A percentile compares a stretch with the other conserved stretches of the same genome.
Conservation (phyloP, 2,113 vertebrate genomes). For the Nerophis ophidion region DNA sequence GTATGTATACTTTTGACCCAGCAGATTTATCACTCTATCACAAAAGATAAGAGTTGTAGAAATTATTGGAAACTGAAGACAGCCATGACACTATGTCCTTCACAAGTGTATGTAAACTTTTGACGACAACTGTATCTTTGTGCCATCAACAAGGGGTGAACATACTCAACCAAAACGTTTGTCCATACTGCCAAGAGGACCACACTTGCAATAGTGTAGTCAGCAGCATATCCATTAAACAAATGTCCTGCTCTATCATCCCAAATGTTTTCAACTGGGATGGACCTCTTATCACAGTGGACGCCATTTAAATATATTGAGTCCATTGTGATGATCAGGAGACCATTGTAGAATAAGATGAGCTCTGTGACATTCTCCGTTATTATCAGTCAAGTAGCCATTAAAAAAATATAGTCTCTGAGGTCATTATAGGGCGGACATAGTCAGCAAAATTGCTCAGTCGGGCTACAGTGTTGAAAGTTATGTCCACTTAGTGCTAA, state of each 20-base stretch:
- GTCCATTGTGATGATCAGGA: constrained; percentile 1
- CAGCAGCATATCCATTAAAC: not conserved
- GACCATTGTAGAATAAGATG: not conserved
- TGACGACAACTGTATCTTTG: not conserved
- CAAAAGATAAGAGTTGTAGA: too few relatives aligned
- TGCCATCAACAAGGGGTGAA: not conserved
- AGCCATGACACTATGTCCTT: too few relatives aligned
- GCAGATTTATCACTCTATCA: too few relatives aligned
- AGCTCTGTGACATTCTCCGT: constrained; percentile 5
- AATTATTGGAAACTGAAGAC: too few relatives aligned
- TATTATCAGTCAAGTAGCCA: constrained; percentile 5
- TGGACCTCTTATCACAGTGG: not conserved
- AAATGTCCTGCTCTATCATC: not conserved
- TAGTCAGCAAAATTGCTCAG: constrained; percentile 2
- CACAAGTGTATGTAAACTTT: too few relatives aligned
- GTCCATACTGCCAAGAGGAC: not conserved
- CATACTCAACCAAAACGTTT: not conserved
- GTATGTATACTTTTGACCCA: too few relatives aligned
- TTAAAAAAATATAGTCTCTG: constrained; percentile 3
- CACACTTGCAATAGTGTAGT: not conserved
- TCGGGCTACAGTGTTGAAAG: not conserved
- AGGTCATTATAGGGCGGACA: not conserved
- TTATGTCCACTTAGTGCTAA: not conserved
- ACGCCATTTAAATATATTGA: not conserved
- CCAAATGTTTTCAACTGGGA: not conserved